Conservation (phyloP, 2,113 vertebrate genomes). For the Sceloporus undulatus region DNA sequence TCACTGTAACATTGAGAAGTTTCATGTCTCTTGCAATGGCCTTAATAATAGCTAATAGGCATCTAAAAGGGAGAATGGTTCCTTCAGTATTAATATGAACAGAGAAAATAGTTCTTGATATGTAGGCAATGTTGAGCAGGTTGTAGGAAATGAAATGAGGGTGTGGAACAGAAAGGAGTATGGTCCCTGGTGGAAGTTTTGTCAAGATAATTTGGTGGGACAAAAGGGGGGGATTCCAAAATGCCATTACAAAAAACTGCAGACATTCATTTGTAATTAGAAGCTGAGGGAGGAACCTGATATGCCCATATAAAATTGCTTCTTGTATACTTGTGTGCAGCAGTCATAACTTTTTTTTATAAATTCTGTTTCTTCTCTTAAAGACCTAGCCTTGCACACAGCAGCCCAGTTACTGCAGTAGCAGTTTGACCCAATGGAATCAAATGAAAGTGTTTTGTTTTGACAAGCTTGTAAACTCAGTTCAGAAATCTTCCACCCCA, state of each 20-base stretch:
- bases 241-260: neutral
- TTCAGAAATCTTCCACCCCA: neutral
- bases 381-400: neutral
- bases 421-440: neutral
- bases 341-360: neutral
- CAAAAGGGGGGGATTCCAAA: neutral
- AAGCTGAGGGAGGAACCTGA: neutral
- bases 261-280: neutral
- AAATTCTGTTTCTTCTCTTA: neutral
- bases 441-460: neutral
- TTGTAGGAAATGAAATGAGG: neutral
- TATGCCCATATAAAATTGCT: neutral
- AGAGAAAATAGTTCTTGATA: neutral
- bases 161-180: no score
- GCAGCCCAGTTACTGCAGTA: neutral
- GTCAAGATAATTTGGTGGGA: neutral
- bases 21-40: neutral
- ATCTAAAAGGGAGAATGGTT: neutral
- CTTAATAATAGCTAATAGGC: no score
- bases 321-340: neutral
- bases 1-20: neutral
- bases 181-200: neutral
- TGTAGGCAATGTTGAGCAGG: neutral
- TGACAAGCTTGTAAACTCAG: neutral
- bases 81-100: neutral